phyloP scores from a whole-genome alignment of 2,113 vertebrate genomes.

The Scatophagus argus region DNA sequence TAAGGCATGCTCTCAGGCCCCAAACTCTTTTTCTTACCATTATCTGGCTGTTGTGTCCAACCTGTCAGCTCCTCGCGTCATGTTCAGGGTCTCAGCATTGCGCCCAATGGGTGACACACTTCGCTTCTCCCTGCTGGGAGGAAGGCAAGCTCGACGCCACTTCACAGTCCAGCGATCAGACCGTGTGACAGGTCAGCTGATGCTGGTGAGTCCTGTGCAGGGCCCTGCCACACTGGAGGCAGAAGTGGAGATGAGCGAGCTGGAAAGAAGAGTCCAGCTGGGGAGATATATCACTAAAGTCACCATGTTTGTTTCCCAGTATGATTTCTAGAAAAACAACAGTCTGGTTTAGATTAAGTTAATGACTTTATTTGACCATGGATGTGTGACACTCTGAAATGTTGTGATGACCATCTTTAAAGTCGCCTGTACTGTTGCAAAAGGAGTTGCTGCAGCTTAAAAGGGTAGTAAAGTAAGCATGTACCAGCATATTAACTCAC shows the following conservation, averaged over 20 bases:
- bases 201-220: conserved; percentile 83
- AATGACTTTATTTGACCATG: background rate
- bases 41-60: conserved; percentile 89
- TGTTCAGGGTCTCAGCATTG: conserved; percentile 90
- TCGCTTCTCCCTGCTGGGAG: conserved; percentile 83
- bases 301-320: conserved; percentile 87
- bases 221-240: conserved; percentile 86
- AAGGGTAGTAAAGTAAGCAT: conserved; percentile 12
- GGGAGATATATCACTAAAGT: conserved; percentile 90
- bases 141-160: conserved; percentile 75
- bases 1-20: conserved; percentile 84
- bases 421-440: background rate
- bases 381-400: conserved; percentile 21
- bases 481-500: background rate
- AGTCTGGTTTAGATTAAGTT: background rate
- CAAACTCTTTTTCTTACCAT: conserved; percentile 90
- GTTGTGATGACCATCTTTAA: background rate
- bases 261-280: conserved; percentile 83
- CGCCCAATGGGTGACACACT: conserved; percentile 85
- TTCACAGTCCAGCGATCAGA: conserved; percentile 86
- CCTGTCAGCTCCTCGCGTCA: conserved; percentile 84
- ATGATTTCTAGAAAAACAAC: conserved; percentile 83
- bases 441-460: background rate
- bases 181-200: conserved; percentile 87
- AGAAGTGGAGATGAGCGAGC: conserved; percentile 91